Conservation (phyloP, 2,113 vertebrate genomes). For the Alaudala cheleensis region DNA sequence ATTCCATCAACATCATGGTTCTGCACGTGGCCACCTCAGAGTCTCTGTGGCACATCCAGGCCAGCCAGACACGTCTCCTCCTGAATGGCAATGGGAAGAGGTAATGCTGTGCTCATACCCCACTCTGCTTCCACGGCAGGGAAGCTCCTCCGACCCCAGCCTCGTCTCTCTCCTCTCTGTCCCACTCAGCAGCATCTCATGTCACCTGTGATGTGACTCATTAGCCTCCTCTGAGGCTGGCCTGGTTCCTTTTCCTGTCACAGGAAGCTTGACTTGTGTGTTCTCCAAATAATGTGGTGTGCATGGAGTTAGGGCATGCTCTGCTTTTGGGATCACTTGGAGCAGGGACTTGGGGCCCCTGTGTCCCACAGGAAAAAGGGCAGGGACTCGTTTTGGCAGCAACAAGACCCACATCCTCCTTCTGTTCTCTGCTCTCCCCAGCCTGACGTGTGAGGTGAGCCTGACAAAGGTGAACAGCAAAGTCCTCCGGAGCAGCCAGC, state of each 20-base stretch:
- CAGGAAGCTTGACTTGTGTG: neutral
- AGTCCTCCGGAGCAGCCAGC: conserved; percentile 90
- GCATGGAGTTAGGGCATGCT: neutral
- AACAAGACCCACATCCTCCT: neutral
- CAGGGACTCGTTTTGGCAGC: neutral
- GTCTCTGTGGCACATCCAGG: conserved; percentile 94
- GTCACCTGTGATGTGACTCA: neutral
- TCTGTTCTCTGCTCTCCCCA: conserved; percentile 49
- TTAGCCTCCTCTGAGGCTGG: neutral
- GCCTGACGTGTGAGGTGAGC: conserved; percentile 84
- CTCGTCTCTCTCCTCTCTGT: neutral
- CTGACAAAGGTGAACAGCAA: conserved; percentile 93
- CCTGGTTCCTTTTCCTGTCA: neutral
- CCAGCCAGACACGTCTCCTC: conserved; percentile 83
- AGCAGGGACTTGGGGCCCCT: neutral
- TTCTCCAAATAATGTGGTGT: neutral
- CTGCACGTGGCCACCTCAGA: conserved; percentile 89
- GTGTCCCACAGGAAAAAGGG: neutral
- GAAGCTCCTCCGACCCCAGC: neutral
- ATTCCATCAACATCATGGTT: conserved; percentile 94
- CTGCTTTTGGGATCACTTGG: neutral
- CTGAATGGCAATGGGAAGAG: conserved; percentile 85
- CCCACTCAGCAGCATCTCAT: neutral
- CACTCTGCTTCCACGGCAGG: neutral
- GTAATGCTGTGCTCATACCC: neutral